phyloP scores from a whole-genome alignment of 2,888 invertebrate species.

The Lasioglossum oenotherae region DNA sequence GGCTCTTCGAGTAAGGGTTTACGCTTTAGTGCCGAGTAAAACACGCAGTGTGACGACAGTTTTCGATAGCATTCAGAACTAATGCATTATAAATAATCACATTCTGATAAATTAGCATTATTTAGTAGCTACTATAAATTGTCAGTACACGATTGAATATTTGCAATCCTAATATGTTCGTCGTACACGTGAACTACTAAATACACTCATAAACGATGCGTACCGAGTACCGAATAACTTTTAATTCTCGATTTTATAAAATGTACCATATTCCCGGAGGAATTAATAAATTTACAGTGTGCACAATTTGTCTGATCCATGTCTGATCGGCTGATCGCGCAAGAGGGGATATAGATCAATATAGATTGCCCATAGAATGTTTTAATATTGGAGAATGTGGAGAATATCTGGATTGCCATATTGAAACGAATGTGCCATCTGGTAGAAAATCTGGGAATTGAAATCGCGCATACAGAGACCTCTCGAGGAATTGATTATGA shows the following conservation, averaged over 20 bases:
- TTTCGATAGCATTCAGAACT: neutral
- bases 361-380: neutral
- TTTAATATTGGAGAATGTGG: too few species aligned
- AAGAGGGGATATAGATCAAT: neutral
- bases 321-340: too few species aligned
- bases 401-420: neutral
- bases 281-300: neutral
- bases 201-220: neutral
- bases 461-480: neutral
- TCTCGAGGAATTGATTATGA: neutral
- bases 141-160: neutral
- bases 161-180: neutral
- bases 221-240: neutral
- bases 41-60: conserved; percentile 43
- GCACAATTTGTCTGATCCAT: neutral
- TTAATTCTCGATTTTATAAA: neutral
- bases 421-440: neutral
- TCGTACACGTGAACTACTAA: neutral
- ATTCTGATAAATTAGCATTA: neutral
- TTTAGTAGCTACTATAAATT: neutral
- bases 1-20: conserved; percentile 60
- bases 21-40: conserved; percentile 19
- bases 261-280: neutral
- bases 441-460: neutral
- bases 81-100: neutral